These are phyloP conservation scores for Sminthurinus aureus DNA, from an alignment of 2,888 invertebrate species.

Conservation along the genomic window DNA sequence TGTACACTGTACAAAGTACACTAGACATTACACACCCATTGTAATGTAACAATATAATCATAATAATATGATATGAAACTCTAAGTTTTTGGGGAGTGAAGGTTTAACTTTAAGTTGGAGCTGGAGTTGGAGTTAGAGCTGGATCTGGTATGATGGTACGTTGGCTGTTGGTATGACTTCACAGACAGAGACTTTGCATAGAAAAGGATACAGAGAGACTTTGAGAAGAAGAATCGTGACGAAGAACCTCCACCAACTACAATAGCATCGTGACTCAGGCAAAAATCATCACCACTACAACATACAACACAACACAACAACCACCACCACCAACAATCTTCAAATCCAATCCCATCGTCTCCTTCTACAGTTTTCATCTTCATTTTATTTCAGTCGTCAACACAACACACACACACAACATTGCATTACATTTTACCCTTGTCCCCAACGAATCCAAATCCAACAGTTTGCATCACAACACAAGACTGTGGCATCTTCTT, in stretches of 20 bases:
- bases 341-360: constrained; percentile 30
- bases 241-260: constrained; percentile 48
- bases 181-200: not conserved
- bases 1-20: too few relatives aligned
- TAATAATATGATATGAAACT: not conserved
- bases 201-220: constrained; percentile 31
- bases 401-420: not conserved
- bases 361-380: not conserved
- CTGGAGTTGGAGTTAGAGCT: not conserved
- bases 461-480: constrained; percentile 12
- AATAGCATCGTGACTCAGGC: constrained; percentile 52
- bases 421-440: too few relatives aligned
- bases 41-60: too few relatives aligned
- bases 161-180: not conserved
- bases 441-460: not conserved
- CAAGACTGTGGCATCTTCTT: not conserved
- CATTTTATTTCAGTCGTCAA: not conserved
- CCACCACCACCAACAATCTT: constrained; percentile 12
- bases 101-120: not conserved
- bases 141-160: too few relatives aligned
- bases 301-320: not conserved
- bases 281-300: constrained; percentile 43
- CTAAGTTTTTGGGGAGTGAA: not conserved
- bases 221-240: constrained; percentile 47
- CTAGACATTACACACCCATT: too few relatives aligned